These are phyloP conservation scores for Dryobota labecula DNA, from an alignment of 2,888 invertebrate genomes.

Conservation along the genomic window DNA sequence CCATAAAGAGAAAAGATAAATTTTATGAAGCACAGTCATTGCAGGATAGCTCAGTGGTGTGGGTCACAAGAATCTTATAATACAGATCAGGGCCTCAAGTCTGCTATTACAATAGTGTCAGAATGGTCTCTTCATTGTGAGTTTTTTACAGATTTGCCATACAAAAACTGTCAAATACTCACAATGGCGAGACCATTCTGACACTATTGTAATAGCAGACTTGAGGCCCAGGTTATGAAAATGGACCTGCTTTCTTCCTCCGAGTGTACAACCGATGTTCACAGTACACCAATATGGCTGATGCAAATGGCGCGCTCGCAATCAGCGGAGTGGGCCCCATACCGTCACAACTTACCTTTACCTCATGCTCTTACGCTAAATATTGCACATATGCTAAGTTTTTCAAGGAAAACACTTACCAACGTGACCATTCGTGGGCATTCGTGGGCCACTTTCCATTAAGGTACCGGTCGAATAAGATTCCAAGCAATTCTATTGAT, in stretches of 20 bases:
- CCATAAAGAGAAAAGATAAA: too few species aligned
- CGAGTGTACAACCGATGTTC: constrained; percentile 65
- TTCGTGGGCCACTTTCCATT: constrained; percentile 13
- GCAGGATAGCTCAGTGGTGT: too few species aligned
- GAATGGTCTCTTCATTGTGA: too few species aligned
- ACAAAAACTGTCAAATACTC: too few species aligned
- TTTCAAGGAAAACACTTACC: constrained; percentile 47
- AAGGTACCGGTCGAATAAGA: constrained; percentile 24
- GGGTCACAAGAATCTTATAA: too few species aligned
- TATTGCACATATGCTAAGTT: constrained; percentile 51
- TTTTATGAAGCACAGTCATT: too few species aligned
- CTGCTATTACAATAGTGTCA: too few species aligned
- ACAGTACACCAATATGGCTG: constrained; percentile 73
- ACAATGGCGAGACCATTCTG: too few species aligned
- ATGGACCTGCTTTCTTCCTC: not conserved
- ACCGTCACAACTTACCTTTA: constrained; percentile 60
- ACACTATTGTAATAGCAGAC: too few species aligned
- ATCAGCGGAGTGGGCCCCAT: constrained; percentile 82
- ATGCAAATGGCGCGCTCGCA: constrained; percentile 83
- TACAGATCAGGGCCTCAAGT: too few species aligned
- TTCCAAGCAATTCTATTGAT: constrained; percentile 6
- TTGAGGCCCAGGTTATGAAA: too few species aligned
- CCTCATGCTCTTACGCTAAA: constrained; percentile 47
- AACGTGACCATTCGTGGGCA: not conserved
- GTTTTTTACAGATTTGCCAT: too few species aligned